phyloP scores from a whole-genome alignment of 1,140 invertebrate species.

The Ruditapes philippinarum region DNA sequence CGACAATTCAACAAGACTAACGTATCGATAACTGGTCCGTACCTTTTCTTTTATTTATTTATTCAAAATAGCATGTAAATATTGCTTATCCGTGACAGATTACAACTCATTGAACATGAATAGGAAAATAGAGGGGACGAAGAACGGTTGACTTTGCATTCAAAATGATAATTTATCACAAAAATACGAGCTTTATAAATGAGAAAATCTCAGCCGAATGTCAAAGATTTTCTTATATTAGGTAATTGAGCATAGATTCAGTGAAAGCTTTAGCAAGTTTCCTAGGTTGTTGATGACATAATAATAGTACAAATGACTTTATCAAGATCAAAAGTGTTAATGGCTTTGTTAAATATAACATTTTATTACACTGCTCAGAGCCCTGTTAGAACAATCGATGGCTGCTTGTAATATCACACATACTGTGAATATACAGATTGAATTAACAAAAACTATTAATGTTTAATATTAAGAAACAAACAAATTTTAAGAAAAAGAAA shows the following conservation, averaged over 20 bases:
- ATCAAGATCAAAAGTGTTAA: no score
- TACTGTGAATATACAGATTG: no score
- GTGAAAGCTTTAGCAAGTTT: neutral
- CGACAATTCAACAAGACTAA: neutral
- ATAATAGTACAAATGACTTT: no score
- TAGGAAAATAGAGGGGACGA: neutral
- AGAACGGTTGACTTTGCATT: slow-evolving; percentile 1
- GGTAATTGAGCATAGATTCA: neutral
- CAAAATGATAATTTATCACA: neutral
- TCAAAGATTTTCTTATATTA: neutral
- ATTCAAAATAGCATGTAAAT: neutral
- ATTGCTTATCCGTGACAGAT: neutral
- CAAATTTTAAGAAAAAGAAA: no score
- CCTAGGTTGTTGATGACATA: neutral
- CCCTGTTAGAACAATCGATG: no score
- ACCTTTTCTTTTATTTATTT: neutral
- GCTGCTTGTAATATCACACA: no score
- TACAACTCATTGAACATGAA: neutral
- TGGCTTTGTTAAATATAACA: no score
- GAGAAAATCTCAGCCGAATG: neutral
- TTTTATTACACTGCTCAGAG: no score
- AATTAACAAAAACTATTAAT: no score
- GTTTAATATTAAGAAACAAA: no score
- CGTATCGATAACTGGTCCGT: neutral
- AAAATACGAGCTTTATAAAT: neutral